phyloP scores from a whole-genome alignment of 2,113 vertebrate species.

The Corythaixoides concolor region DNA sequence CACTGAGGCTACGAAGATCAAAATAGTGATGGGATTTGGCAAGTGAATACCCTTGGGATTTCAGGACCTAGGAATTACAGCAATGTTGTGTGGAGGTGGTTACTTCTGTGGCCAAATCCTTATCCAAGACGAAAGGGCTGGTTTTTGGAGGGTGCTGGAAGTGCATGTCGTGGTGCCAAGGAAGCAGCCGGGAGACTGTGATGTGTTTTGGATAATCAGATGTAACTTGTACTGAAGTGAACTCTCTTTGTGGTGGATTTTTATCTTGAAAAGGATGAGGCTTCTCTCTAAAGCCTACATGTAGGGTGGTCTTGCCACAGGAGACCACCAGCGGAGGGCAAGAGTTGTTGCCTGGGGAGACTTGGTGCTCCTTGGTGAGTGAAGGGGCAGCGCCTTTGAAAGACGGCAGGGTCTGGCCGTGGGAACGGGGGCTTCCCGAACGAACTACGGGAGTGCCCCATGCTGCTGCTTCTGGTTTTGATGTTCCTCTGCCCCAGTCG shows the following conservation, averaged over 20 bases:
- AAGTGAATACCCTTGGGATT: conserved; percentile 15
- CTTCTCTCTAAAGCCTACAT: neutral
- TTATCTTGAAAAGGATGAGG: neutral
- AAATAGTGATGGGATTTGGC: conserved; percentile 23
- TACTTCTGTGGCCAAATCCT: conserved; percentile 31
- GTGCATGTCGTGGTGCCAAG: neutral
- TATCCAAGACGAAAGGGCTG: neutral
- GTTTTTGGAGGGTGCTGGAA: neutral
- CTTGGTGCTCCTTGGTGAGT: neutral
- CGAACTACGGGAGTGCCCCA: rapidly evolving
- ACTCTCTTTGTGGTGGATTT: neutral
- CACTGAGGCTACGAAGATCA: neutral
- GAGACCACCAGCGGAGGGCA: neutral
- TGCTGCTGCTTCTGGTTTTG: neutral
- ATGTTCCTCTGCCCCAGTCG: rapidly evolving
- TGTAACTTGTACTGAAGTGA: neutral
- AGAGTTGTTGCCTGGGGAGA: neutral
- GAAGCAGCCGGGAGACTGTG: conserved; percentile 15
- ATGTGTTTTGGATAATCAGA: conserved; percentile 46
- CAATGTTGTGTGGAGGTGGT: conserved; percentile 48
- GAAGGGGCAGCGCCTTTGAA: neutral
- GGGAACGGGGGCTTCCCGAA: rapidly evolving
- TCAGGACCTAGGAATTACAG: conserved; percentile 35
- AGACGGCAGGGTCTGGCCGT: neutral
- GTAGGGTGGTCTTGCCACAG: neutral